Evolutionary conservation across 2,113 vertebrate genomes (phyloP).

Genomic region (Shinisaurus crocodilurus): DNA sequence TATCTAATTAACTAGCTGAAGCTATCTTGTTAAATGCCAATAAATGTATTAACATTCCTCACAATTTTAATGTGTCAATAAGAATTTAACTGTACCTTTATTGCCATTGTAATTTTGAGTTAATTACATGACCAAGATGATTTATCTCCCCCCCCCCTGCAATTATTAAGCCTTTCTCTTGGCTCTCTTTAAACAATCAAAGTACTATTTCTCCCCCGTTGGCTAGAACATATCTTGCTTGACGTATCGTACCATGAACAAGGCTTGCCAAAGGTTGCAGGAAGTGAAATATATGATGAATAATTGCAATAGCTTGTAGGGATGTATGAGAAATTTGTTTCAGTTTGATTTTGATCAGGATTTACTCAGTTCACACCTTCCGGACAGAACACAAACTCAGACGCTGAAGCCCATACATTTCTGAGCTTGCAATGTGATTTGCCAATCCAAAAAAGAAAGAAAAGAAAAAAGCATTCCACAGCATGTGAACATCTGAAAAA

Average conservation of each 20-base stretch:
- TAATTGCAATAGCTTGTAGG: background rate
- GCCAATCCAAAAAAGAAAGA: too few species aligned
- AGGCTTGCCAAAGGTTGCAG: background rate
- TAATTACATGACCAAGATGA: conserved; percentile 67
- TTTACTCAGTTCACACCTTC: too few species aligned
- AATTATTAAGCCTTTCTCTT: conserved; percentile 59
- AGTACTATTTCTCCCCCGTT: background rate
- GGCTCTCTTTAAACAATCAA: conserved; percentile 58
- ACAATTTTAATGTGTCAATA: conserved; percentile 70
- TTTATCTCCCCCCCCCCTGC: conserved; percentile 70
- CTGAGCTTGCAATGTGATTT: too few species aligned
- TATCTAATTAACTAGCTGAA: conserved; percentile 72
- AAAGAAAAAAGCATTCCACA: background rate
- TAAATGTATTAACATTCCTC: conserved; percentile 70
- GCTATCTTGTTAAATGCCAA: conserved; percentile 74
- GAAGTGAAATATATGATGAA: background rate
- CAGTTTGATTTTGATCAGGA: too few species aligned
- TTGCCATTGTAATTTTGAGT: conserved; percentile 70
- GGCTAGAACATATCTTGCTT: background rate
- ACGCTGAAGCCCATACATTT: too few species aligned
- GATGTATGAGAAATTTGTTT: too few species aligned
- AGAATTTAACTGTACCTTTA: conserved; percentile 74
- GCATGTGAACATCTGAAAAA: background rate
- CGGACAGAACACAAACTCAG: too few species aligned
- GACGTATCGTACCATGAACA: background rate